These are phyloP conservation scores for Tethea ocularis DNA, from an alignment of 2,888 invertebrate species.

Conservation along the genomic window DNA sequence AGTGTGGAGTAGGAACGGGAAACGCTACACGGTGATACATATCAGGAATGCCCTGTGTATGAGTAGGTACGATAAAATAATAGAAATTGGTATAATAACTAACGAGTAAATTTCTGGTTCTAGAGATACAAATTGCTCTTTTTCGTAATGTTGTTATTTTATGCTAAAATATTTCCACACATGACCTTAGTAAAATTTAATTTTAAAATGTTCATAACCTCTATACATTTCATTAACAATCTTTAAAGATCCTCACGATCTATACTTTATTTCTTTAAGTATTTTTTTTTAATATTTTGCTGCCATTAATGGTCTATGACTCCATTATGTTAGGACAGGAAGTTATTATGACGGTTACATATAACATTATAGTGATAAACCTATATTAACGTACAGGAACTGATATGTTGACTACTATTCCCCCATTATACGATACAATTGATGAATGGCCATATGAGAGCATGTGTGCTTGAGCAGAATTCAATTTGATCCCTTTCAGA, in stretches of 20 bases:
- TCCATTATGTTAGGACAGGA: slow-evolving; percentile 24
- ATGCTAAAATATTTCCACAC: too few relatives aligned
- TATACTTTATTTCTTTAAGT: neutral
- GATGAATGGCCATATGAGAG: slow-evolving; percentile 74
- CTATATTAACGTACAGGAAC: slow-evolving; percentile 56
- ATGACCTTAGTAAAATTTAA: too few relatives aligned
- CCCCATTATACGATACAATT: slow-evolving; percentile 73
- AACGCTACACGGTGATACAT: neutral
- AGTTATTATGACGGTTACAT: slow-evolving; percentile 30
- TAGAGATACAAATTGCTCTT: neutral
- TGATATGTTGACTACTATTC: slow-evolving; percentile 70
- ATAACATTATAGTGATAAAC: slow-evolving; percentile 30
- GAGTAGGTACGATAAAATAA: too few relatives aligned
- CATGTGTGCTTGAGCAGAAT: slow-evolving; percentile 74
- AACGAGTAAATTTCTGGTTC: neutral
- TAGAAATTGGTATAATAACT: too few relatives aligned
- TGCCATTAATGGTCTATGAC: too few relatives aligned
- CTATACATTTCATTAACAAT: too few relatives aligned
- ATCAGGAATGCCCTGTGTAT: neutral
- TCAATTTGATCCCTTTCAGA: slow-evolving; percentile 77
- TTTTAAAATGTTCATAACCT: too few relatives aligned
- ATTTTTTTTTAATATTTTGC: neutral
- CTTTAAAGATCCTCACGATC: neutral
- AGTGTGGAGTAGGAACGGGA: neutral
- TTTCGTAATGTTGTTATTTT: too few relatives aligned